phyloP scores from a whole-genome alignment of 2,888 invertebrate genomes.

The Strigamia crassipes region DNA sequence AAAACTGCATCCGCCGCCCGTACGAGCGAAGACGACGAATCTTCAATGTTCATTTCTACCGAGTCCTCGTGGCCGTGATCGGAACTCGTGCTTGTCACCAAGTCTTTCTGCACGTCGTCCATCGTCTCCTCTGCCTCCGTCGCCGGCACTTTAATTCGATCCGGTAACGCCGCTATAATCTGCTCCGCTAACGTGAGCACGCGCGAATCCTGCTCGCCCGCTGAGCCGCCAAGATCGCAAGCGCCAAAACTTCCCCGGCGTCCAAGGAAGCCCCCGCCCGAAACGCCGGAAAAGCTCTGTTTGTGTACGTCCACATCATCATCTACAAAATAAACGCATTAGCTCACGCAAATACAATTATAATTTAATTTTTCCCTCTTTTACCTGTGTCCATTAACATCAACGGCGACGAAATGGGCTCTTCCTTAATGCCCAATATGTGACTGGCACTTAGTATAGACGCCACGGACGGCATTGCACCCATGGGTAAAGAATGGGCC shows the following conservation, averaged over 20 bases:
- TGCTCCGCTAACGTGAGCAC: conserved; percentile 94
- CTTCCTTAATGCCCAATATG: conserved; percentile 49
- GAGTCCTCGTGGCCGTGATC: conserved; percentile 57
- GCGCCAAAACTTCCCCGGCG: conserved; percentile 54
- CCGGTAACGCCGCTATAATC: conserved; percentile 97
- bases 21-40: conserved; percentile 47
- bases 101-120: conserved; percentile 50
- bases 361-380: background rate
- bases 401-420: conserved; percentile 48
- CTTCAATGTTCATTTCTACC: conserved; percentile 49
- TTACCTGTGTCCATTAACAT: conserved; percentile 51
- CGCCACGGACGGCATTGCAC: conserved; percentile 57
- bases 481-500: conserved; percentile 71
- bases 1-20: conserved; percentile 64
- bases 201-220: conserved; percentile 86
- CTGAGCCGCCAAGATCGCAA: conserved; percentile 52
- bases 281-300: conserved; percentile 46
- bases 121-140: conserved; percentile 49
- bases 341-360: background rate
- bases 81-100: conserved; percentile 53
- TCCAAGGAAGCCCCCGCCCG: conserved; percentile 51
- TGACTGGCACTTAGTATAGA: conserved; percentile 16
- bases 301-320: conserved; percentile 52
- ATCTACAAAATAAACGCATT: conserved; percentile 50
- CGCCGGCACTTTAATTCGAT: conserved; percentile 82